Percentiles rank a stretch among this genome's conserved stretches.
Conservation (phyloP, 2,888 invertebrate genomes). For the Drosophila longiperda region DNA sequence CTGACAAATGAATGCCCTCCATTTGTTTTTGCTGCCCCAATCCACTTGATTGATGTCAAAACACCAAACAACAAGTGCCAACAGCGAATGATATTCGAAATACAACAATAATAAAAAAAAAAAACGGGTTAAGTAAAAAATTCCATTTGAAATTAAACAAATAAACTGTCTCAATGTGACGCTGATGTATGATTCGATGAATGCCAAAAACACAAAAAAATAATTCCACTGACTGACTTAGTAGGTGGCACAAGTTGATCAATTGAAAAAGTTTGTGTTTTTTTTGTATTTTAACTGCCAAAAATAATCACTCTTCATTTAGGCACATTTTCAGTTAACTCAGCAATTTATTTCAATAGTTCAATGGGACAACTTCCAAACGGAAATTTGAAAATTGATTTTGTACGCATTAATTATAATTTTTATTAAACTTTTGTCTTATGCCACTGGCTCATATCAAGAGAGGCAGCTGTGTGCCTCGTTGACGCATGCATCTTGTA, state of each 20-base stretch:
- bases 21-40: slow-evolving; percentile 4
- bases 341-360: not conserved
- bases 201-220: not conserved
- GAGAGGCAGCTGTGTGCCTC: not conserved
- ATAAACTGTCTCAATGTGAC: slow-evolving; percentile 70
- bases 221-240: slow-evolving; percentile 12
- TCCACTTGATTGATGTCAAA: slow-evolving; percentile 67
- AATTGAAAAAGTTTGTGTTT: not conserved
- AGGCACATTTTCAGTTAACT: not conserved
- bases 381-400: slow-evolving; percentile 17
- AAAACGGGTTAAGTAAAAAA: slow-evolving; percentile 22
- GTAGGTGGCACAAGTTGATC: slow-evolving; percentile 23
- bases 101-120: slow-evolving; percentile 1
- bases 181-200: slow-evolving; percentile 64
- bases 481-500: slow-evolving; percentile 78
- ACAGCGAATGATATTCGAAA: slow-evolving; percentile 41
- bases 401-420: slow-evolving; percentile 43
- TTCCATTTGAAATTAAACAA: slow-evolving; percentile 65
- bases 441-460: not conserved
- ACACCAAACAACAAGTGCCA: slow-evolving; percentile 43
- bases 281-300: not conserved
- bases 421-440: slow-evolving; percentile 42
- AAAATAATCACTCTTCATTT: slow-evolving; percentile 11
- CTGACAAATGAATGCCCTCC: slow-evolving; percentile 23
- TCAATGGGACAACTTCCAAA: not conserved